Evolutionary conservation across 2,113 vertebrate species (phyloP).

Genomic region (Panthera tigris): DNA sequence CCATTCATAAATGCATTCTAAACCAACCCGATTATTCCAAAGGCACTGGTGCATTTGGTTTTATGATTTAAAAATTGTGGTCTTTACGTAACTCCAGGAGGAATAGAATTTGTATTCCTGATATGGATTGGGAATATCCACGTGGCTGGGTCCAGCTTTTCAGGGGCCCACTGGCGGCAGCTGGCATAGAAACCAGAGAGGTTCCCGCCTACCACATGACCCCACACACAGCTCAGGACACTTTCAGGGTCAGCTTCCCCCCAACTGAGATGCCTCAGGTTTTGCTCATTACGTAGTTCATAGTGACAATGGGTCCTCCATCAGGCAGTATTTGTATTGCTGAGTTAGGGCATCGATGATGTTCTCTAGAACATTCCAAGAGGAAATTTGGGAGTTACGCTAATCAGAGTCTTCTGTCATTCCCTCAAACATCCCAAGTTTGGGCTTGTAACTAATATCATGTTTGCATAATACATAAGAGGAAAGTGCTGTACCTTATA

Average conservation of each 20-base stretch:
- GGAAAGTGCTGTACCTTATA: background rate
- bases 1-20: conserved; percentile 9
- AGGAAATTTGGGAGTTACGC: background rate
- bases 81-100: conserved; percentile 39
- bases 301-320: background rate
- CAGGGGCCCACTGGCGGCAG: rapidly evolving
- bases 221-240: background rate
- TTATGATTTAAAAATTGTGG: conserved; percentile 9
- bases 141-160: background rate
- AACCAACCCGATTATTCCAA: background rate
- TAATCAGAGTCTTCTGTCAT: background rate
- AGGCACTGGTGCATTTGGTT: background rate
- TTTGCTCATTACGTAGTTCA: background rate
- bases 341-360: background rate
- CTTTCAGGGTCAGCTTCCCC: too few relatives aligned
- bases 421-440: background rate
- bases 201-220: rapidly evolving
- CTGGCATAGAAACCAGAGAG: rapidly evolving
- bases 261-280: rapidly evolving
- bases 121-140: background rate
- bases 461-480: background rate
- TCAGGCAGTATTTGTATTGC: too few relatives aligned
- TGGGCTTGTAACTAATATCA: background rate
- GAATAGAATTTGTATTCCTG: conserved; percentile 17
- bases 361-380: background rate